Evolutionary conservation across 1,140 invertebrate genomes (phyloP), one percentile per base, ranked within the genome.

Genomic region (Aricia agestis): DNA sequence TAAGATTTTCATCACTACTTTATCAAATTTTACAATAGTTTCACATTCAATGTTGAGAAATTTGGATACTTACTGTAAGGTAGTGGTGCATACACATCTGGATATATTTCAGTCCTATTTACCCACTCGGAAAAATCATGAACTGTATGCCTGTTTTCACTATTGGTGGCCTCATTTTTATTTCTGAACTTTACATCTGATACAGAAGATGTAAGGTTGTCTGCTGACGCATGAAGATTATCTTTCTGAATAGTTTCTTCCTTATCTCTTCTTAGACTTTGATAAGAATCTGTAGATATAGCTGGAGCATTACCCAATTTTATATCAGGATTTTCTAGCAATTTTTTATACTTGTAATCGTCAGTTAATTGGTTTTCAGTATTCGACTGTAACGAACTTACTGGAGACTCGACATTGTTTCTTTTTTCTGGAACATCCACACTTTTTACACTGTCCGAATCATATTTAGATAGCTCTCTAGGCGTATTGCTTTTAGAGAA

Each of bases 401-500:
- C 10, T 52, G 7, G 11, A 65, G 45, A 67, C 32, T 67, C 18
- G 10, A 61, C 5, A 31, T 59, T 70, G 11, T 9, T 63, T 72
- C 19, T 42, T 68, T 68, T 70, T 74, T 80, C 75, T n/a, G 66
- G 32, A 36, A 61, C 68, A 19, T 79, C 77, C 66, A 78, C 75
- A 74, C 84, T 88, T 72, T 73, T 79, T 72, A 83, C 32, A 77
- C 87, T 88, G 18, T 91, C 86, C 10, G 84, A 76, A 70, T 89
- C 86, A 81, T 74, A 82, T 84, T 89, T 89, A 18, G 76, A 77
- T 25, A 82, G 87, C 57, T 89, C 79, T 69, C 87, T 86, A 6
- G 89, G 87, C 31, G 83, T 90, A 45, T 77, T 86, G 78, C 89
- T 85, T 79, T 91, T 88, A 57, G 89, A 88, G 76, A 88, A 90